Evolutionary conservation across 2,888 invertebrate genomes (phyloP).

Genomic region (Orthosia cruda): DNA sequence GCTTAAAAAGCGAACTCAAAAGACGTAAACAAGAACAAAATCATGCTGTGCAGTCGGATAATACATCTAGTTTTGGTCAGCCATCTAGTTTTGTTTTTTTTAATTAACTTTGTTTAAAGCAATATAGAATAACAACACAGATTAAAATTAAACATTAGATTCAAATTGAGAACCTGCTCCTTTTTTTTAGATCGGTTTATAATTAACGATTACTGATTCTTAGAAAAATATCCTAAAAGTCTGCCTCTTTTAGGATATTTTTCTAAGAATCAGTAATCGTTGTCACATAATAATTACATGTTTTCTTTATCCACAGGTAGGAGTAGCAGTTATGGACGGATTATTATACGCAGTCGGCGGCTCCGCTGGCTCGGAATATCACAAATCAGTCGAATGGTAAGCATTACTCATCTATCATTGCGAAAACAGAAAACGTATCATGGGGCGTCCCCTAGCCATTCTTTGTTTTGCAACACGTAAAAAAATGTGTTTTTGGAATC

Average conservation of each 20-base stretch:
- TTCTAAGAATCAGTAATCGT: no score
- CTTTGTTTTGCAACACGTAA: neutral
- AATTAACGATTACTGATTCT: neutral
- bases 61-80: no score
- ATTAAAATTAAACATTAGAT: no score
- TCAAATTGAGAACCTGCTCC: no score
- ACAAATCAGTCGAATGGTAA: conserved; percentile 97
- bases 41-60: no score
- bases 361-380: conserved; percentile 96
- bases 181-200: no score
- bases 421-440: neutral
- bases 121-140: no score
- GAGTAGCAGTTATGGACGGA: conserved; percentile 98
- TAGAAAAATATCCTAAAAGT: neutral
- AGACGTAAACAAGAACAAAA: no score
- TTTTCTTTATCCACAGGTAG: conserved; percentile 89
- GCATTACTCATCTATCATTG: conserved; percentile 61
- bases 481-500: neutral
- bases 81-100: no score
- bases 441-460: neutral
- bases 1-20: no score
- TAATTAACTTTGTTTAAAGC: no score
- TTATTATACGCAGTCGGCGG: conserved; percentile 98
- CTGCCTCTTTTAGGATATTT: no score
- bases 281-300: neutral